phyloP scores from a whole-genome alignment of 1,140 invertebrate genomes.

The Zaprionus camerounensis region DNA sequence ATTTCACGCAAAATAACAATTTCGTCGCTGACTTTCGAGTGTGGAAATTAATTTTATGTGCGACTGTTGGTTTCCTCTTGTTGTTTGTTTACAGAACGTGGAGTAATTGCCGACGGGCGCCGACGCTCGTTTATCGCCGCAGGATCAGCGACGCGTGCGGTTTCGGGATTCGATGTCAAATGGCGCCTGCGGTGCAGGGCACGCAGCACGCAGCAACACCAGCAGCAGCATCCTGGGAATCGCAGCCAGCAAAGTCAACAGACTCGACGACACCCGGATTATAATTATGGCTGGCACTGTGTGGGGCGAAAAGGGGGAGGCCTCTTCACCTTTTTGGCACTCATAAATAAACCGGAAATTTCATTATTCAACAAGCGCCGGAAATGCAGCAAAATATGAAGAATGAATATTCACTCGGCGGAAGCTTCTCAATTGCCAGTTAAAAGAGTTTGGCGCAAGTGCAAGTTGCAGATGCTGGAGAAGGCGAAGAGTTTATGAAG shows the following conservation, averaged over 20 bases:
- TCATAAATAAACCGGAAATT: slow-evolving; percentile 49
- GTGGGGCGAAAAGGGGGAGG: background rate
- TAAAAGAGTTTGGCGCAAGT: slow-evolving; percentile 10
- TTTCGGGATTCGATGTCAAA: slow-evolving; percentile 29
- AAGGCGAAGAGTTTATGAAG: background rate
- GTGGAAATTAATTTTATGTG: slow-evolving; percentile 80
- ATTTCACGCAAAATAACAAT: slow-evolving; percentile 75
- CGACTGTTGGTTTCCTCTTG: slow-evolving; percentile 9
- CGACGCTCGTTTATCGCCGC: slow-evolving; percentile 44
- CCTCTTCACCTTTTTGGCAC: slow-evolving; percentile 43
- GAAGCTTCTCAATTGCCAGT: slow-evolving; percentile 34
- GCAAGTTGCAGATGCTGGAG: background rate
- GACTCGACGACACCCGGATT: slow-evolving; percentile 18
- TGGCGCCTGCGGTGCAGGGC: slow-evolving; percentile 44
- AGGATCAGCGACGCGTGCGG: slow-evolving; percentile 49
- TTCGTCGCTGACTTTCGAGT: slow-evolving; percentile 56
- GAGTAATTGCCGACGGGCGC: slow-evolving; percentile 69
- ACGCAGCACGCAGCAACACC: slow-evolving; percentile 12
- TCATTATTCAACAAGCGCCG: slow-evolving; percentile 30
- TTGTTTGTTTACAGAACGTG: slow-evolving; percentile 73
- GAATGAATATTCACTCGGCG: slow-evolving; percentile 17
- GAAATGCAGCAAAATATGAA: slow-evolving; percentile 61
- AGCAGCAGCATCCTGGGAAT: slow-evolving; percentile 38
- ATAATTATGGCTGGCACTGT: slow-evolving; percentile 12
- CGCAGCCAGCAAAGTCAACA: slow-evolving; percentile 50